Evolutionary conservation across 2,113 vertebrate genomes (phyloP).

Genomic region (Numenius arquata): DNA sequence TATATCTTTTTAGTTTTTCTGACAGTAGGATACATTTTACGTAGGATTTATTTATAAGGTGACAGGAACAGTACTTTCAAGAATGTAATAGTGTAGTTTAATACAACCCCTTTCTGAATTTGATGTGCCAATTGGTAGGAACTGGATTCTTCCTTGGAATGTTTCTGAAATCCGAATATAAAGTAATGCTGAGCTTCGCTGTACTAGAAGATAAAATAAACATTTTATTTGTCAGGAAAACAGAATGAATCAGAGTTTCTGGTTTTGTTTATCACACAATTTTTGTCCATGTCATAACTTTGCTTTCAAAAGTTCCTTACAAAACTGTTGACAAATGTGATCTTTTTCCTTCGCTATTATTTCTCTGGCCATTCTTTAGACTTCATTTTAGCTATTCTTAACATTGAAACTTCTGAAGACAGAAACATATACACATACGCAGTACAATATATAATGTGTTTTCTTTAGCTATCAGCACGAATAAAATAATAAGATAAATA

Average conservation of each 20-base stretch:
- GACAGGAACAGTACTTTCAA: not conserved
- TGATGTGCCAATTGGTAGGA: not conserved
- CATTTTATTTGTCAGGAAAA: not conserved
- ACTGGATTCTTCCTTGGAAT: not conserved
- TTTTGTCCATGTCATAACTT: not conserved
- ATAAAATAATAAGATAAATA: not conserved
- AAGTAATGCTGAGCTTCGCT: not conserved
- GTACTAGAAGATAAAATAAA: not conserved
- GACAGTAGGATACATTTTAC: not conserved
- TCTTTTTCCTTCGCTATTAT: not conserved
- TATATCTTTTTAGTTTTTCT: not conserved
- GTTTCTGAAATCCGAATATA: not conserved
- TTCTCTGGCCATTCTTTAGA: not conserved
- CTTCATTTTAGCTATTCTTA: not conserved
- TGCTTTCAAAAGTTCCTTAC: not conserved
- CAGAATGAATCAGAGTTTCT: not conserved
- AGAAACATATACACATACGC: not conserved
- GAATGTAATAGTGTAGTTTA: not conserved
- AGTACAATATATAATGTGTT: not conserved
- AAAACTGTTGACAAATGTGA: not conserved
- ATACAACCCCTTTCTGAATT: not conserved
- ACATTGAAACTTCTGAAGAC: not conserved
- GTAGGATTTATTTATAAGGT: not conserved
- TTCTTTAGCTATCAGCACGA: not conserved
- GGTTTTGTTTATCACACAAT: fast-evolving